Percentiles rank a stretch among this genome's conserved stretches.
phyloP scores from a whole-genome alignment of 2,888 invertebrate species.

The Cosmorhoe ocellata region DNA sequence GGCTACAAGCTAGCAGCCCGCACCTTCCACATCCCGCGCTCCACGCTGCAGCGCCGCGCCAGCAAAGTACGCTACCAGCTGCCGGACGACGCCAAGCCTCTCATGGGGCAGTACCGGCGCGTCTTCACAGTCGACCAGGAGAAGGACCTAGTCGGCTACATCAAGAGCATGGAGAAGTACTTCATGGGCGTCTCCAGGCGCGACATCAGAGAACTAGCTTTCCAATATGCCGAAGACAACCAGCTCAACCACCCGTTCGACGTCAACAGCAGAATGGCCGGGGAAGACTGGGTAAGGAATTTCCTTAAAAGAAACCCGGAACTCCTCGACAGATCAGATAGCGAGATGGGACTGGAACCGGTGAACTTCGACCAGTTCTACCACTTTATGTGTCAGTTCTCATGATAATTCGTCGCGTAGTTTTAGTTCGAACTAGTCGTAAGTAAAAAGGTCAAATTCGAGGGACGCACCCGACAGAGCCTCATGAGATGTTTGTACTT shows the following conservation, averaged over 20 bases:
- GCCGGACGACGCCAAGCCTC: conserved; percentile 70
- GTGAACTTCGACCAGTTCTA: conserved; percentile 79
- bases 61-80: conserved; percentile 74
- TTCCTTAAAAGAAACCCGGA: conserved; percentile 77
- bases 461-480: conserved; percentile 53
- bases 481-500: conserved; percentile 44
- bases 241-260: conserved; percentile 73
- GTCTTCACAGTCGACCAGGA: conserved; percentile 78
- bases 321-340: conserved; percentile 63
- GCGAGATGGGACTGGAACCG: conserved; percentile 67
- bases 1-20: conserved; percentile 77
- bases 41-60: conserved; percentile 74
- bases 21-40: conserved; percentile 76
- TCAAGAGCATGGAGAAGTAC: conserved; percentile 76
- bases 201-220: conserved; percentile 76
- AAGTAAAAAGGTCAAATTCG: conserved; percentile 50
- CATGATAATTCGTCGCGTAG: conserved; percentile 60
- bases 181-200: conserved; percentile 76
- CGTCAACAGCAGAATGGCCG: conserved; percentile 74
- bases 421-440: conserved; percentile 41
- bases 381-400: conserved; percentile 76
- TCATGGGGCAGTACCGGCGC: conserved; percentile 76
- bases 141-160: conserved; percentile 75
- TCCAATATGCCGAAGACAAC: conserved; percentile 76
- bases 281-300: conserved; percentile 78